These are phyloP conservation scores for Dromococcyx pavoninus DNA, from an alignment of 2,797 vertebrate species.

Conservation along the genomic window DNA sequence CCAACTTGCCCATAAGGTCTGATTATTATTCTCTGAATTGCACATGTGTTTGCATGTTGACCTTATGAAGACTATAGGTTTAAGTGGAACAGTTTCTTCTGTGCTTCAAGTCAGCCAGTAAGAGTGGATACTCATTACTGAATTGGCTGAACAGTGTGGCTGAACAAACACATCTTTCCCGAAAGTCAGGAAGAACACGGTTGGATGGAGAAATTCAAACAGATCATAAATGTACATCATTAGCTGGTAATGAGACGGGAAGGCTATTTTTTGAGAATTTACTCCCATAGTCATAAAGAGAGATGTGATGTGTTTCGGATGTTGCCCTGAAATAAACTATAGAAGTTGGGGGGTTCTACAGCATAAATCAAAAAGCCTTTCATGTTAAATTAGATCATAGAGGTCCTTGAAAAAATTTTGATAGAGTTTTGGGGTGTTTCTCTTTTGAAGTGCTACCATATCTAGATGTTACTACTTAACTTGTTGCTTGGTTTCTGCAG, in stretches of 20 bases:
- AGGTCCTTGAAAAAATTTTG: background rate
- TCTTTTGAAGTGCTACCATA: background rate
- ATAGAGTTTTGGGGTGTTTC: background rate
- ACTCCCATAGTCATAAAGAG: background rate
- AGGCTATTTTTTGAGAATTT: background rate
- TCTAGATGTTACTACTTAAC: background rate
- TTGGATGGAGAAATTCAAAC: slow-evolving; percentile 16
- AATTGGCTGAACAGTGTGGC: background rate
- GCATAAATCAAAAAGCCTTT: background rate
- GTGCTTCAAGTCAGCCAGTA: background rate
- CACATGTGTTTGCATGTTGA: background rate
- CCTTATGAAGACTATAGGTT: background rate
- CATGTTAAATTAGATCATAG: background rate
- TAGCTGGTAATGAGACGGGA: background rate
- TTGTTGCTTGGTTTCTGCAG: background rate
- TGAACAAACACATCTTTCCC: slow-evolving; percentile 22
- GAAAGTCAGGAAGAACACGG: background rate
- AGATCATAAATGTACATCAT: background rate
- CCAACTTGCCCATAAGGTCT: background rate
- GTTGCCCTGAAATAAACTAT: background rate
- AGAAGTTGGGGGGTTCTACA: background rate
- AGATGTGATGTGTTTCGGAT: background rate
- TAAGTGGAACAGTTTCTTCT: background rate
- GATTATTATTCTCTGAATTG: background rate
- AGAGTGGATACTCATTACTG: background rate